A percentile compares a stretch with the other conserved stretches of the same genome.
Conservation (phyloP, 2,797 vertebrate species). For the Gallinago nigripennis region DNA sequence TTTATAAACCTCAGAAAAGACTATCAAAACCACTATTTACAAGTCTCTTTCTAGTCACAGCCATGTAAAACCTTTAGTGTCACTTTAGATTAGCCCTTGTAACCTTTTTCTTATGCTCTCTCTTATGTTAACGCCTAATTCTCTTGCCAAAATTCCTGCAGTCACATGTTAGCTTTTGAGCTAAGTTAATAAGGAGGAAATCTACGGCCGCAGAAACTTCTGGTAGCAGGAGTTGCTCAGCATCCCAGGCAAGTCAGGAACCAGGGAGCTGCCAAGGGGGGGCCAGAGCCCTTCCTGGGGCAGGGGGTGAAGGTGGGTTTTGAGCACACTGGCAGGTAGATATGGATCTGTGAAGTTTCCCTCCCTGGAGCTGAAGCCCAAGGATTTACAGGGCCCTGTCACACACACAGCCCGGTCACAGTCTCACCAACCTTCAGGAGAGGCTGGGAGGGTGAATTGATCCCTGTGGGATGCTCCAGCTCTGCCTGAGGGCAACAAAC, state of each 20-base stretch:
- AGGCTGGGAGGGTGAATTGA: not conserved
- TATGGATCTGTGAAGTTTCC: not conserved
- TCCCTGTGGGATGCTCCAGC: not conserved
- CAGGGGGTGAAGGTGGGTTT: not conserved
- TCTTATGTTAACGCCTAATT: not conserved
- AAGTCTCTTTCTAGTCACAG: not conserved
- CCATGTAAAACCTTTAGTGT: slow-evolving; percentile 2
- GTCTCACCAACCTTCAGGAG: not conserved
- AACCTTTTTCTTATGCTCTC: not conserved
- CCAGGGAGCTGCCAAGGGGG: not conserved
- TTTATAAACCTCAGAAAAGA: slow-evolving; percentile 24
- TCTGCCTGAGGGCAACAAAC: not conserved
- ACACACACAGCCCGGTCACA: not conserved
- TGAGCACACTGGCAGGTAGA: not conserved
- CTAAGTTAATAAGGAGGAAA: not conserved
- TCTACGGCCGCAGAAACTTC: not conserved
- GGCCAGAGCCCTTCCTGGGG: not conserved
- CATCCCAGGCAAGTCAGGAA: not conserved
- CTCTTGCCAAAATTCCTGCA: slow-evolving; percentile 16
- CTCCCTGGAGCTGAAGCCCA: not conserved
- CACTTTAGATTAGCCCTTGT: not conserved
- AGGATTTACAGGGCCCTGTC: not conserved
- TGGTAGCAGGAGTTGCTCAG: not conserved
- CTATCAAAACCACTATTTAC: slow-evolving; percentile 17
- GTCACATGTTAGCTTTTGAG: not conserved